Evolutionary conservation across 2,113 vertebrate species (phyloP).

Genomic region (Microcebus lehilahytsara): DNA sequence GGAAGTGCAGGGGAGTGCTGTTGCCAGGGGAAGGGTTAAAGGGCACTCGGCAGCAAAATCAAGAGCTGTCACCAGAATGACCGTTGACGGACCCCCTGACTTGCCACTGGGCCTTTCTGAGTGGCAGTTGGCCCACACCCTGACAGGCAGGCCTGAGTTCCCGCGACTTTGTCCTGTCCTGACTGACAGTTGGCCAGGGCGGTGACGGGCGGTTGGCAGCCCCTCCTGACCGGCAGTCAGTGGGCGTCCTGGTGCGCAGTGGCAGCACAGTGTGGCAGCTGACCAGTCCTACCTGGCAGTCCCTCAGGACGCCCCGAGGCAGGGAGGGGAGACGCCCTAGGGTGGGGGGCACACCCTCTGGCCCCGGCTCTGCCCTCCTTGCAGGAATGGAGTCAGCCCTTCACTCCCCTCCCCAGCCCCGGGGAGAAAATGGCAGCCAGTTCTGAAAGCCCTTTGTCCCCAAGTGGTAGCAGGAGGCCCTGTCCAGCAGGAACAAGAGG

Average conservation of each 20-base stretch:
- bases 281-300: background rate
- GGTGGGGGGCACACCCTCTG: background rate
- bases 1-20: background rate
- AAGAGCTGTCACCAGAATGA: background rate
- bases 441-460: background rate
- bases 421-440: background rate
- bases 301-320: background rate
- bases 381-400: background rate
- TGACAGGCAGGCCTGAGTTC: background rate
- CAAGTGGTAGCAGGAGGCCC: background rate
- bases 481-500: background rate
- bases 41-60: background rate
- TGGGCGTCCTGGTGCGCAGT: constrained; percentile 35
- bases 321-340: too few species aligned
- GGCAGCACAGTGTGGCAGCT: background rate
- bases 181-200: constrained; percentile 40
- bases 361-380: background rate
- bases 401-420: fast-evolving
- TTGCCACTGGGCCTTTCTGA: background rate
- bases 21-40: background rate
- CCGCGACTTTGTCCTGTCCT: background rate
- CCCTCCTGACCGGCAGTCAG: background rate
- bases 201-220: constrained; percentile 33
- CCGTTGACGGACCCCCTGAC: background rate
- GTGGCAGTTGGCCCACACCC: constrained; percentile 2